These are phyloP conservation scores for Hemitrygon akajei DNA, from an alignment of 2,797 vertebrate genomes.

Conservation along the genomic window DNA sequence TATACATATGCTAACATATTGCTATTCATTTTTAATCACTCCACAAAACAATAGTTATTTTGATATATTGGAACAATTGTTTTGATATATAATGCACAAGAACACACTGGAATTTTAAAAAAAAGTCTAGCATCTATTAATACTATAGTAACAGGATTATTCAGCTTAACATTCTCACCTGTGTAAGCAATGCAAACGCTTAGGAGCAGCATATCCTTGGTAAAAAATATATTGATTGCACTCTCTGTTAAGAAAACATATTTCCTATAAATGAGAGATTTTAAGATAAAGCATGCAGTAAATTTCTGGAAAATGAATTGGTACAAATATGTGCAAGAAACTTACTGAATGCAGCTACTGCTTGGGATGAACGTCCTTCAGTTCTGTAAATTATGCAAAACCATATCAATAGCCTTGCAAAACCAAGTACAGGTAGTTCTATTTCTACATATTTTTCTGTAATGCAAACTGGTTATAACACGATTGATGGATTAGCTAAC, in stretches of 20 bases:
- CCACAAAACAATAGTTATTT: neutral
- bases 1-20: no score
- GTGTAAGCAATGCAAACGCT: conserved; percentile 83
- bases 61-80: neutral
- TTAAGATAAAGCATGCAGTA: neutral
- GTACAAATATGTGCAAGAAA: conserved; percentile 39
- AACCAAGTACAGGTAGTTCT: no score
- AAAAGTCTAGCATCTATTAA: no score
- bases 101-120: neutral
- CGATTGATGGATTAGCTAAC: no score
- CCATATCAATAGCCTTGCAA: neutral
- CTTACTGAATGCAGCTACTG: conserved; percentile 85
- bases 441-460: no score
- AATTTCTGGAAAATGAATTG: neutral
- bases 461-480: no score
- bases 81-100: neutral
- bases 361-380: conserved; percentile 50
- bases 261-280: conserved; percentile 27
- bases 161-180: conserved; percentile 58
- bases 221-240: conserved; percentile 72
- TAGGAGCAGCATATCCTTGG: conserved; percentile 87
- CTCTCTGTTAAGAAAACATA: conserved; percentile 61
- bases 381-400: neutral
- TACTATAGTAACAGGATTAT: neutral
- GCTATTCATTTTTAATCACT: neutral